Percentiles rank a stretch among this genome's conserved stretches.
Evolutionary conservation across 2,113 vertebrate species (phyloP).

Genomic region (Ovis aries): ARS-UI_Ramb_v3.0 NC_056054.1:246329001-246329500

Average conservation of each 20-base stretch:
- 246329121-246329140: not conserved
- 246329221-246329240: not conserved
- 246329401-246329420: not conserved
- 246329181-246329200: not conserved
- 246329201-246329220: constrained; percentile 44
- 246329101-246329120: not conserved
- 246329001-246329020: constrained; percentile 52
- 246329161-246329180: not conserved
- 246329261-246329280: constrained; percentile 33
- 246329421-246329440: not conserved
- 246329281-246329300: constrained; percentile 33
- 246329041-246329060: not conserved
- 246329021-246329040: constrained; percentile 28
- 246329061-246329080: not conserved
- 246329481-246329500: constrained; percentile 32
- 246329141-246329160: not conserved
- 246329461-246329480: not conserved
- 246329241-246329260: constrained; percentile 45
- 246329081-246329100: not conserved
- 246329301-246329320: not conserved
- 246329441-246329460: not conserved
- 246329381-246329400: not conserved
- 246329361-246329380: not conserved
- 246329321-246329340: constrained; percentile 38
- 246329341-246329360: constrained; percentile 30